phyloP scores from a whole-genome alignment of 1,140 invertebrate species.

The Araneus ventricosus region DNA sequence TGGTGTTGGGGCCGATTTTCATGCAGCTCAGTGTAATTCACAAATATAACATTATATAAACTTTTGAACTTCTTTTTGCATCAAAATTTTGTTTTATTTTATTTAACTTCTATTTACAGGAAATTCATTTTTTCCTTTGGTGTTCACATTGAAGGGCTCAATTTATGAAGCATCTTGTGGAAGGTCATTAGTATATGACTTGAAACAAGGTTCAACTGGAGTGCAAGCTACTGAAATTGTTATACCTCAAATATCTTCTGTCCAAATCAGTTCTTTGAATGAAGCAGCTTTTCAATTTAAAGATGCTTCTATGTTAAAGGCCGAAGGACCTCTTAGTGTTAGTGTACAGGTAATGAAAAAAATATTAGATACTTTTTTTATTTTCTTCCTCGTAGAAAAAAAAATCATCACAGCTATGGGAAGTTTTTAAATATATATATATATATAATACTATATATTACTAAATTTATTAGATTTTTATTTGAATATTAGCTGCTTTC shows the following conservation, averaged over 20 bases:
- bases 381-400: no score
- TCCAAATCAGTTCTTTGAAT: not conserved
- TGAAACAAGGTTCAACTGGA: not conserved
- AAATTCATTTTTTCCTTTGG: not conserved
- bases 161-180: not conserved
- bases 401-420: no score
- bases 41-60: no score
- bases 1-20: no score
- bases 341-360: not conserved
- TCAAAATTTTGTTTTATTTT: not conserved
- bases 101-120: not conserved
- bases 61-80: not conserved
- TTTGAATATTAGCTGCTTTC: no score
- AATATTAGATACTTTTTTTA: no score
- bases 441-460: no score
- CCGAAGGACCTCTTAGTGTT: not conserved
- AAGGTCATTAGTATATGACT: not conserved
- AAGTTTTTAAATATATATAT: no score
- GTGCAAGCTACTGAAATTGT: not conserved
- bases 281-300: not conserved
- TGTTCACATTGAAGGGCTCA: not conserved
- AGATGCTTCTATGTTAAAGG: not conserved
- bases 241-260: slow-evolving; percentile 20
- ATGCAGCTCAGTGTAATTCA: no score
- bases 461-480: no score